Conservation (phyloP, 2,113 vertebrate species). For the Gorilla gorilla region DNA sequence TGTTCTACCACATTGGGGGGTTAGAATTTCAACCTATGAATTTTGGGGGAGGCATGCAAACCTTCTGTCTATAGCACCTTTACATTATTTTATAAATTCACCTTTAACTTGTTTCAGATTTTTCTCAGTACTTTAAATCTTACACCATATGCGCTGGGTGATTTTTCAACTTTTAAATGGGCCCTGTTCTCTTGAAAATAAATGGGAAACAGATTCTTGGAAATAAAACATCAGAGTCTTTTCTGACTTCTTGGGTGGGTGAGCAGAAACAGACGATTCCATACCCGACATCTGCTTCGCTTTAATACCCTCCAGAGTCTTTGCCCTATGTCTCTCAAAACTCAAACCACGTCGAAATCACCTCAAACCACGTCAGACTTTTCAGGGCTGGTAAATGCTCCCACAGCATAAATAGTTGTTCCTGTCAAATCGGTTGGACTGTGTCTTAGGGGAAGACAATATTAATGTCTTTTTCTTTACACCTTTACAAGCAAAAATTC, state of each 20-base stretch:
- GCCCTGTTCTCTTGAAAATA: background rate
- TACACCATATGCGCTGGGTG: background rate
- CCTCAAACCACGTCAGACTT: background rate
- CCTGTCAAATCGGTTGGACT: background rate
- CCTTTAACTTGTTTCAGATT: background rate
- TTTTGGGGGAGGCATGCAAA: background rate
- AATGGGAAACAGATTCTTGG: background rate
- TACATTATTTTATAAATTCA: background rate
- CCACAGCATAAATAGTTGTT: background rate
- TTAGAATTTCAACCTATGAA: background rate
- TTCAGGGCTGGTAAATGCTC: background rate
- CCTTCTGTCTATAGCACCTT: background rate
- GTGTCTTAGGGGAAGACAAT: background rate
- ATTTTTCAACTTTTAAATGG: background rate
- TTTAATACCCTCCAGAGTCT: background rate
- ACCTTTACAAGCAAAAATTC: slow-evolving; percentile 13
- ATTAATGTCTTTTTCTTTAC: slow-evolving; percentile 19
- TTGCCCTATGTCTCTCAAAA: background rate
- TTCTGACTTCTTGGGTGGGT: background rate
- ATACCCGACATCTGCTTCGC: slow-evolving; percentile 9
- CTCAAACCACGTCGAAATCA: background rate
- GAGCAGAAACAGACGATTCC: background rate
- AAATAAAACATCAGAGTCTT: background rate
- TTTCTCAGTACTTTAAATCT: background rate
- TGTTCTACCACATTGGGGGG: no score